Evolutionary conservation across 2,888 invertebrate species (phyloP).

Genomic region (Drosophila subsilvestris): DNA sequence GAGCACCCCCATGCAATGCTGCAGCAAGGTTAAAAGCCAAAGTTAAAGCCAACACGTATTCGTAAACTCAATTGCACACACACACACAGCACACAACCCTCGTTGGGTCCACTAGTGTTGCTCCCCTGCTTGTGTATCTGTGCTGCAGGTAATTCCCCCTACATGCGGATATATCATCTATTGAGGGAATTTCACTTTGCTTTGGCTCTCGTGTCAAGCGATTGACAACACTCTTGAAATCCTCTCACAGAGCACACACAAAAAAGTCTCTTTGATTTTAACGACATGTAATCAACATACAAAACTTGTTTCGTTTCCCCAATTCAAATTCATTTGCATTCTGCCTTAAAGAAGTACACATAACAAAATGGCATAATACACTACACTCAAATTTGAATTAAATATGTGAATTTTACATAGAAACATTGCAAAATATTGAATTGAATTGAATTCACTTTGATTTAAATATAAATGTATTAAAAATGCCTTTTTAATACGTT

Average conservation of each 20-base stretch:
- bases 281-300: slow-evolving; percentile 19
- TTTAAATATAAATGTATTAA: too few relatives aligned
- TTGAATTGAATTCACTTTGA: too few relatives aligned
- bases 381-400: too few relatives aligned
- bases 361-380: too few relatives aligned
- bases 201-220: slow-evolving; percentile 35
- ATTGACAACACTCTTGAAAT: slow-evolving; percentile 24
- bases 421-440: too few relatives aligned
- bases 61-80: slow-evolving; percentile 69
- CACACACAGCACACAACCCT: slow-evolving; percentile 25
- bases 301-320: neutral
- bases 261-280: slow-evolving; percentile 38
- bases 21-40: slow-evolving; percentile 26
- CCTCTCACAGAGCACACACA: slow-evolving; percentile 11
- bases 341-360: neutral
- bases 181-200: slow-evolving; percentile 37
- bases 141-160: slow-evolving; percentile 57
- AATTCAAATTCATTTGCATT: slow-evolving; percentile 35
- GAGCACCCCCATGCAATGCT: slow-evolving; percentile 37
- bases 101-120: neutral
- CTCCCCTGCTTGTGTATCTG: too few relatives aligned
- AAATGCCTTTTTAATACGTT: too few relatives aligned
- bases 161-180: slow-evolving; percentile 14
- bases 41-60: slow-evolving; percentile 59
- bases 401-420: too few relatives aligned